A percentile compares a stretch with the other conserved stretches of the same genome.
Evolutionary conservation across 2,113 vertebrate genomes (phyloP).

Genomic region (Nyctibius bracteatus): DNA sequence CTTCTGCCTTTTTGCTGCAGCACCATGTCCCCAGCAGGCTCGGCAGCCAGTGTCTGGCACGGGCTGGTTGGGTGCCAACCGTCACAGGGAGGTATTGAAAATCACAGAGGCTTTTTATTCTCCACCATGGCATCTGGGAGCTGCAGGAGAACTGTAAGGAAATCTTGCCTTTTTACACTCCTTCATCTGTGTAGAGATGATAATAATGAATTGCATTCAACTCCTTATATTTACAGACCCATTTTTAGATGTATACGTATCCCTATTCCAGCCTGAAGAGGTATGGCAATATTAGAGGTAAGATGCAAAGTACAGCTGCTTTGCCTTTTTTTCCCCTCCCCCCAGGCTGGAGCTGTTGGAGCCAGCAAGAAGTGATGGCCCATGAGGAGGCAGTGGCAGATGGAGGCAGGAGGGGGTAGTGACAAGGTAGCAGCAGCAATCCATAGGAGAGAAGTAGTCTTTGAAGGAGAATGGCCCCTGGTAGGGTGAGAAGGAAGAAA

Average conservation of each 20-base stretch:
- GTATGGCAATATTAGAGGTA: not conserved
- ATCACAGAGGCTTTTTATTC: not conserved
- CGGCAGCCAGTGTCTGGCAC: not conserved
- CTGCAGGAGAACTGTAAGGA: not conserved
- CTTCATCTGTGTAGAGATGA: not conserved
- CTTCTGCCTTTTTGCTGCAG: not conserved
- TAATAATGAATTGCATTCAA: not conserved
- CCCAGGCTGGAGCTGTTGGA: not conserved
- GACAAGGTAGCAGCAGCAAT: not conserved
- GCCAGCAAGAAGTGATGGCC: not conserved
- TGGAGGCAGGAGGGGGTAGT: not conserved
- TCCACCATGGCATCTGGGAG: not conserved
- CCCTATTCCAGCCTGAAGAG: not conserved
- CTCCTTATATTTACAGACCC: not conserved
- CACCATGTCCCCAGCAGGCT: accelerated
- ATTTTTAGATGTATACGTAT: accelerated
- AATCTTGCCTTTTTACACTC: not conserved
- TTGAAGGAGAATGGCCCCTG: not conserved
- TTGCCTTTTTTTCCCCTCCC: not conserved
- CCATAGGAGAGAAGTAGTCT: not conserved
- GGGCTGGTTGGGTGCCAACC: not conserved
- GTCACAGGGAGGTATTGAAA: not conserved
- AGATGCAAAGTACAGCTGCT: not conserved
- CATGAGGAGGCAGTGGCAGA: not conserved
- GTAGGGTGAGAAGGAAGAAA: not conserved